These are phyloP conservation scores for Phymorhynchus buccinoides DNA, from an alignment of 1,140 invertebrate species.

Conservation along the genomic window DNA sequence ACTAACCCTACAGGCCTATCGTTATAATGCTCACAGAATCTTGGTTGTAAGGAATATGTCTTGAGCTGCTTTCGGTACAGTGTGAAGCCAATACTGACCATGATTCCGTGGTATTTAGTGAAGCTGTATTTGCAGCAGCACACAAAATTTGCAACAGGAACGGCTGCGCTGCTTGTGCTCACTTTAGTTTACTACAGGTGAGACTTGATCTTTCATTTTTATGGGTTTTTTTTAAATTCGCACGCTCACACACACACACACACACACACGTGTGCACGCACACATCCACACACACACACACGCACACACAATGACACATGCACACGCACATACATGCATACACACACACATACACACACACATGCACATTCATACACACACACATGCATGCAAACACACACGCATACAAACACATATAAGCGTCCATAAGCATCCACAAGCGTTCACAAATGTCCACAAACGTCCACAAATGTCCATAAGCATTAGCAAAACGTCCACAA, in stretches of 20 bases:
- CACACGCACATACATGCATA: too few relatives aligned
- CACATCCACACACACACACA: neutral
- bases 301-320: too few relatives aligned
- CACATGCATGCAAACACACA: neutral
- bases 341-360: too few relatives aligned
- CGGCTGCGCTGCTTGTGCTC: slow-evolving; percentile 46
- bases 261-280: neutral
- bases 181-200: slow-evolving; percentile 60
- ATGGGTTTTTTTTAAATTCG: neutral
- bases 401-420: neutral
- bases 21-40: too few relatives aligned
- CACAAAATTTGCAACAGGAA: slow-evolving; percentile 56
- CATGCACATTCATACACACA: too few relatives aligned
- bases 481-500: too few relatives aligned
- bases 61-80: neutral
- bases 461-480: too few relatives aligned
- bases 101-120: slow-evolving; percentile 65
- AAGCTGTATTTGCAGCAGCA: slow-evolving; percentile 62
- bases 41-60: neutral
- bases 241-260: neutral
- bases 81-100: slow-evolving; percentile 17
- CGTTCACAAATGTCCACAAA: too few relatives aligned
- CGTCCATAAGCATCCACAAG: too few relatives aligned
- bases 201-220: neutral
- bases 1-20: too few relatives aligned